phyloP scores from a whole-genome alignment of 2,113 vertebrate genomes.

The Silurus asotus region DNA sequence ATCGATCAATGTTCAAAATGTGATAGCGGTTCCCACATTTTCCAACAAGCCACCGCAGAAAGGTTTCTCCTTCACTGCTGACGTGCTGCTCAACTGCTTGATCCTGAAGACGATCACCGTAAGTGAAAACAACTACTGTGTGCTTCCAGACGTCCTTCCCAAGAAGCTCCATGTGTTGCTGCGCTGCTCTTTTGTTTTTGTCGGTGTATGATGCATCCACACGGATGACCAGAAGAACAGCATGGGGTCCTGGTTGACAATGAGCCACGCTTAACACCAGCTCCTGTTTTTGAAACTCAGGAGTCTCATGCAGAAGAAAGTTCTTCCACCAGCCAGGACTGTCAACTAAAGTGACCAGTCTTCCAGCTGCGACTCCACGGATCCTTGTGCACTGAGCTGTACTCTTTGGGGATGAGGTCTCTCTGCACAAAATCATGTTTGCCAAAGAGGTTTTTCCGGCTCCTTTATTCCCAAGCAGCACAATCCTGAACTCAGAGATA shows the following conservation, averaged over 20 bases:
- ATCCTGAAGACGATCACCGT: slow-evolving; percentile 37
- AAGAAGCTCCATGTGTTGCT: slow-evolving; percentile 52
- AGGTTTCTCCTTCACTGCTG: slow-evolving; percentile 31
- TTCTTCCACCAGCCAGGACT: slow-evolving; percentile 57
- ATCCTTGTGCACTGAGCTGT: slow-evolving; percentile 38
- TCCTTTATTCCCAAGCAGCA: slow-evolving; percentile 52
- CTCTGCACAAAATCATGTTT: slow-evolving; percentile 40
- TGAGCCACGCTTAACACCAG: slow-evolving; percentile 38
- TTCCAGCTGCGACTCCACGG: slow-evolving; percentile 44
- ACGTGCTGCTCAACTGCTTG: slow-evolving; percentile 27
- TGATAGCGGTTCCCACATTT: slow-evolving; percentile 48
- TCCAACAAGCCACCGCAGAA: slow-evolving; percentile 42
- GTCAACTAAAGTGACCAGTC: slow-evolving; percentile 50
- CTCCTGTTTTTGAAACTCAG: slow-evolving; percentile 49
- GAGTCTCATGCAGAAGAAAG: slow-evolving; percentile 36
- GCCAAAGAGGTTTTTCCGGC: slow-evolving; percentile 51
- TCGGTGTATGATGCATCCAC: slow-evolving; percentile 45
- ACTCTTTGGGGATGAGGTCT: neutral
- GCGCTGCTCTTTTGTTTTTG: slow-evolving; percentile 32
- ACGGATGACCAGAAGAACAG: slow-evolving; percentile 47
- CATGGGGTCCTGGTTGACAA: slow-evolving; percentile 53
- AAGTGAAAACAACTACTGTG: slow-evolving; percentile 48
- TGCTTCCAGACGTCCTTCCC: slow-evolving; percentile 47
- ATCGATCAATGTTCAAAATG: slow-evolving; percentile 43
- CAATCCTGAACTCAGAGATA: slow-evolving; percentile 48